phyloP scores from a whole-genome alignment of 2,113 vertebrate genomes.

The Tetrax tetrax region DNA sequence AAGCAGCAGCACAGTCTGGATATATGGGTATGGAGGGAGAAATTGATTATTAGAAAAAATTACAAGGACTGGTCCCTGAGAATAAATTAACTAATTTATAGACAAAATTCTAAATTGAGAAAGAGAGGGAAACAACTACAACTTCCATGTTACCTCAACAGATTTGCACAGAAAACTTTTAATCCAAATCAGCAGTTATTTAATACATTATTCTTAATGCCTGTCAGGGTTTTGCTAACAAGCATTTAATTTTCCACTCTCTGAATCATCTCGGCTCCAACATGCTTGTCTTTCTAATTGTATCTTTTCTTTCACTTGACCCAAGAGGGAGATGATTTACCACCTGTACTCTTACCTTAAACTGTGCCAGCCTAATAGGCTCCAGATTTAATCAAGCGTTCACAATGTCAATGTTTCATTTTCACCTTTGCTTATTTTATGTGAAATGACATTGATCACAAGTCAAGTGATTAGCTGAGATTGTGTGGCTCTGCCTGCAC shows the following conservation, averaged over 20 bases:
- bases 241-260: constrained; percentile 42
- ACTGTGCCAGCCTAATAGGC: constrained; percentile 7
- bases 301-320: constrained; percentile 38
- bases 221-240: constrained; percentile 37
- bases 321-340: constrained; percentile 40
- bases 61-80: background rate
- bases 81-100: background rate
- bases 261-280: constrained; percentile 13
- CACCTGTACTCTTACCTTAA: constrained; percentile 27
- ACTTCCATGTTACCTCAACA: background rate
- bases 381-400: constrained; percentile 1
- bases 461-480: background rate
- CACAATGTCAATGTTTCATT: constrained; percentile 21
- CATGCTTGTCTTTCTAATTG: constrained; percentile 58
- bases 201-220: constrained; percentile 25
- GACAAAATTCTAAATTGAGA: background rate
- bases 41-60: background rate
- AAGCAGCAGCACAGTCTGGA: background rate
- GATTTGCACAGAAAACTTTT: background rate
- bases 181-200: constrained; percentile 35
- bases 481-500: background rate
- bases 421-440: constrained; percentile 32
- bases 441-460: background rate
- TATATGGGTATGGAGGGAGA: background rate
- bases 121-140: background rate